These are phyloP conservation scores for Adrianichthys oophorus DNA, from an alignment of 2,797 vertebrate species.

Conservation along the genomic window DNA sequence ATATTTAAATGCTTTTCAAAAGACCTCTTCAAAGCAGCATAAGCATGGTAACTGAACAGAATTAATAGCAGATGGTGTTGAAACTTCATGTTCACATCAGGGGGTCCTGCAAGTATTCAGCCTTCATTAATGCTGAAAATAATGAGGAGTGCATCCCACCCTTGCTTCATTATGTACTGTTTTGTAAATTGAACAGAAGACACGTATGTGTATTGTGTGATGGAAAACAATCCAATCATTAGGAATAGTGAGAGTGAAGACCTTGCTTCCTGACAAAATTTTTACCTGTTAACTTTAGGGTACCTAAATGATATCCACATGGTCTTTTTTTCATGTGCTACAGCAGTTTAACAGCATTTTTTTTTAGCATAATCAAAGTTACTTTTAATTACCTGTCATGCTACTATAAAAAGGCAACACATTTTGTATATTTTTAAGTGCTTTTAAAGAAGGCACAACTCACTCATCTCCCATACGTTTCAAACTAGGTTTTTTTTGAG, in stretches of 20 bases:
- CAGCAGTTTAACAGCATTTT: too few relatives aligned
- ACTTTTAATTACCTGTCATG: too few relatives aligned
- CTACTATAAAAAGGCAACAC: too few relatives aligned
- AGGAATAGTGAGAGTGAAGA: slow-evolving; percentile 34
- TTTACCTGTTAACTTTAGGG: too few relatives aligned
- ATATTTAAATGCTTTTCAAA: slow-evolving; percentile 74
- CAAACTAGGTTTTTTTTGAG: too few relatives aligned
- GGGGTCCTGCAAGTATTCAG: slow-evolving; percentile 70
- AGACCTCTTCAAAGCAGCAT: slow-evolving; percentile 66
- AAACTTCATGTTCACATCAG: slow-evolving; percentile 69
- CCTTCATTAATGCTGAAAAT: slow-evolving; percentile 69
- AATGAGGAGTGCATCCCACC: slow-evolving; percentile 43
- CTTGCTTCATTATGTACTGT: slow-evolving; percentile 14
- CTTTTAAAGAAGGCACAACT: too few relatives aligned
- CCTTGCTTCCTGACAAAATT: not conserved
- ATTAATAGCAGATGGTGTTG: slow-evolving; percentile 80
- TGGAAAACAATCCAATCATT: slow-evolving; percentile 63
- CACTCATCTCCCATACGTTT: too few relatives aligned
- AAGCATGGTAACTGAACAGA: slow-evolving; percentile 60
- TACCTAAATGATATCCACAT: too few relatives aligned
- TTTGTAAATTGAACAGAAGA: slow-evolving; percentile 8
- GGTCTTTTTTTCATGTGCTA: too few relatives aligned
- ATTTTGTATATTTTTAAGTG: too few relatives aligned
- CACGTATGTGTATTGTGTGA: slow-evolving; percentile 28
- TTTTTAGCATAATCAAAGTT: too few relatives aligned